Conservation (phyloP, 2,113 vertebrate genomes). For the Capreolus pygargus region DNA sequence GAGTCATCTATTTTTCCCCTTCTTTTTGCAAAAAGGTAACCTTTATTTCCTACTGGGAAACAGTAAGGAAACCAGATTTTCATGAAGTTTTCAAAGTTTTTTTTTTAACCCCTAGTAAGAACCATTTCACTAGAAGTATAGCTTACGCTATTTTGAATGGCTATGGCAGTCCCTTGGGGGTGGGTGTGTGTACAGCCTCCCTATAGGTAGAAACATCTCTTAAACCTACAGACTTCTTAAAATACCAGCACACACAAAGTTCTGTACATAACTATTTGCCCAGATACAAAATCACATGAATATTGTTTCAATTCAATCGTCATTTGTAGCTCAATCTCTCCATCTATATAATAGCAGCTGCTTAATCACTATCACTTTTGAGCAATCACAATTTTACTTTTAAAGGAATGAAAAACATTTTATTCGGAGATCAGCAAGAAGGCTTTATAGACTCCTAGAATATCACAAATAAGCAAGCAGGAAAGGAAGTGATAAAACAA, state of each 20-base stretch:
- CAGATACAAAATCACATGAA: background rate
- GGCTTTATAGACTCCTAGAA: background rate
- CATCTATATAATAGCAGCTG: background rate
- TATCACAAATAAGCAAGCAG: background rate
- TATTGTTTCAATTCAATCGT: background rate
- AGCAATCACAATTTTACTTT: background rate
- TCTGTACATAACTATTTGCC: background rate
- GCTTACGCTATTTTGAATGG: background rate
- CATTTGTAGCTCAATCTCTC: background rate
- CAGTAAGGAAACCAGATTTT: background rate
- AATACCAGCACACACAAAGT: background rate
- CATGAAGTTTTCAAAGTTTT: background rate
- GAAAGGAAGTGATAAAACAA: background rate
- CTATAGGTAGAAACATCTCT: background rate
- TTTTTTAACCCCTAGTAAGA: background rate
- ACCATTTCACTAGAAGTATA: background rate
- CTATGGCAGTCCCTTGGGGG: background rate
- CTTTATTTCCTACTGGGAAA: background rate
- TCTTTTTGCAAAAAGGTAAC: background rate
- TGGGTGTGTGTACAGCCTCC: background rate
- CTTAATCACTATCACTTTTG: background rate
- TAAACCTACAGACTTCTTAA: background rate
- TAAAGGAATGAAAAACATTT: slow-evolving; percentile 11
- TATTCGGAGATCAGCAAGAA: slow-evolving; percentile 36
- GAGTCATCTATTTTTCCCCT: background rate